Percentiles rank a stretch among this genome's conserved stretches.
phyloP scores from a whole-genome alignment of 2,888 invertebrate species.

The Apotomis turbidana region DNA sequence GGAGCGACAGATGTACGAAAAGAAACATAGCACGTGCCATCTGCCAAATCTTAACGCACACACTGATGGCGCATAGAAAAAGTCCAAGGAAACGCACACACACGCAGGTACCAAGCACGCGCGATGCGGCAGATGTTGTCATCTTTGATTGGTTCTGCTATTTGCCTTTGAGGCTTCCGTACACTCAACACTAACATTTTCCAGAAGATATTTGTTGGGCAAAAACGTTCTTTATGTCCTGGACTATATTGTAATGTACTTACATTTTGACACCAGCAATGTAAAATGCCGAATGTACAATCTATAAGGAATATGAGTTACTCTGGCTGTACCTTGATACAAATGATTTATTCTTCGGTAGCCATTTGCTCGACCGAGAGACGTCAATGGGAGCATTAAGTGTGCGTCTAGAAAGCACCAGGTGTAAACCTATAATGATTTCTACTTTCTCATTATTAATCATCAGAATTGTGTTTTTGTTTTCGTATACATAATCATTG shows the following conservation, averaged over 20 bases:
- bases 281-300: constrained; percentile 39
- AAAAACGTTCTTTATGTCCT: constrained; percentile 6
- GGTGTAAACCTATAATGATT: constrained; percentile 55
- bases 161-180: constrained; percentile 77
- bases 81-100: constrained; percentile 64
- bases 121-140: constrained; percentile 75
- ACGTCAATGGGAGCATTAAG: constrained; percentile 29
- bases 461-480: constrained; percentile 51
- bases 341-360: constrained; percentile 60
- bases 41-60: constrained; percentile 79
- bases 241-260: not conserved
- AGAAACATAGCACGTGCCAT: constrained; percentile 81
- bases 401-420: constrained; percentile 55
- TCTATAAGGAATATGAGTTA: constrained; percentile 76
- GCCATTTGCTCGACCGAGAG: constrained; percentile 46
- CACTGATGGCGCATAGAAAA: constrained; percentile 68
- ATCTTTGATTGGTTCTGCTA: constrained; percentile 71
- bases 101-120: constrained; percentile 66
- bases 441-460: constrained; percentile 64
- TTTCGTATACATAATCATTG: constrained; percentile 45
- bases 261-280: constrained; percentile 3
- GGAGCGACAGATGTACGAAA: constrained; percentile 79
- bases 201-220: not conserved
- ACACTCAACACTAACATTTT: constrained; percentile 54
- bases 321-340: constrained; percentile 49